Evolutionary conservation across 2,113 vertebrate species (phyloP).

Genomic region (Cairina moschata): DNA sequence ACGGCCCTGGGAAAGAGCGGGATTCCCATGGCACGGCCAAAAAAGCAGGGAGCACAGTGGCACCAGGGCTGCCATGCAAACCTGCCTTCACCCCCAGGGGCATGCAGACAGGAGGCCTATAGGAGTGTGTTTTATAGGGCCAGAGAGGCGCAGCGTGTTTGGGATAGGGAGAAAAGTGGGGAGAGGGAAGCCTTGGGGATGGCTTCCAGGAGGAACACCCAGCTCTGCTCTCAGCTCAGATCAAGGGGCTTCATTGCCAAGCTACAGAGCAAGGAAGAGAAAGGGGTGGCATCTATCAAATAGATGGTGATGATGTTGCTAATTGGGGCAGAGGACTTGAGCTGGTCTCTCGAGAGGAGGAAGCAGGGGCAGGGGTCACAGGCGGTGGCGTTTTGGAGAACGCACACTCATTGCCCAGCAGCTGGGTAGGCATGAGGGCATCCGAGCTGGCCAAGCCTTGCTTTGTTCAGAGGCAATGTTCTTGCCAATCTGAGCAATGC

Average conservation of each 20-base stretch:
- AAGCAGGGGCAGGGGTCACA: neutral
- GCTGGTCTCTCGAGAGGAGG: neutral
- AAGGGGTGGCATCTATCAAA: neutral
- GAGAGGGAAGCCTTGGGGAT: neutral
- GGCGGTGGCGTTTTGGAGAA: neutral
- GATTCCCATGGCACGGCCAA: neutral
- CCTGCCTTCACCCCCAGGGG: accelerated
- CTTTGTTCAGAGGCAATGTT: neutral
- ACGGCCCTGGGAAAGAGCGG: neutral
- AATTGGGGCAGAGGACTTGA: neutral
- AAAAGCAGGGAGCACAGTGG: neutral
- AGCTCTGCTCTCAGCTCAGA: neutral
- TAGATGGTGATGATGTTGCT: neutral
- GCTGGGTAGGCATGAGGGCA: accelerated
- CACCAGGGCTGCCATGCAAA: neutral
- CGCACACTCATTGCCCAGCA: neutral
- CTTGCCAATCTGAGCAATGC: neutral
- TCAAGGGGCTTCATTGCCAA: accelerated
- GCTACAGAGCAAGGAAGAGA: neutral
- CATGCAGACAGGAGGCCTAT: neutral
- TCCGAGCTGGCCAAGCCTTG: accelerated
- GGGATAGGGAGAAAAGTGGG: neutral
- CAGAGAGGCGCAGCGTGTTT: neutral
- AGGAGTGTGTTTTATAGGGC: neutral
- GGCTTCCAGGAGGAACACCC: neutral